Conservation (phyloP, 2,888 invertebrate genomes). For the Strigamia transsilvanica region DNA sequence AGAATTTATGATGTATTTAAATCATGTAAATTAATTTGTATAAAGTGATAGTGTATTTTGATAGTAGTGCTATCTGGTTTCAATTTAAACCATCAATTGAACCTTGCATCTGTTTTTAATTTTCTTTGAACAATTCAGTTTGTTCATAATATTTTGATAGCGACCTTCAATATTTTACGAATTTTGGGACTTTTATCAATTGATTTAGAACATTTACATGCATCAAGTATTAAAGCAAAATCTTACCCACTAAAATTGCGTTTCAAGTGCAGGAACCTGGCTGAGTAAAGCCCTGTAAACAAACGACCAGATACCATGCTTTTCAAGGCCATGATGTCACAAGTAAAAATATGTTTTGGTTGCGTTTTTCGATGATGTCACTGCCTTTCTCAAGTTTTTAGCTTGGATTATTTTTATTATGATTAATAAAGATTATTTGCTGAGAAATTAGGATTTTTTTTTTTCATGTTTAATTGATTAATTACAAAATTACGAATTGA, state of each 20-base stretch:
- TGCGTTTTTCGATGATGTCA: background rate
- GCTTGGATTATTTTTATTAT: background rate
- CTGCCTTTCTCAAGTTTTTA: background rate
- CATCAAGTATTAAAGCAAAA: too few species aligned
- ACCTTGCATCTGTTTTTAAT: too few species aligned
- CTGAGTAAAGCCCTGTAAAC: background rate
- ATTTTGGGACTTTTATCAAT: background rate
- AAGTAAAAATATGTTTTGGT: background rate
- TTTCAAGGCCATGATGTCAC: background rate
- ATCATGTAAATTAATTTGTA: too few species aligned
- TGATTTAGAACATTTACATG: background rate
- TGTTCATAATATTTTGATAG: too few species aligned
- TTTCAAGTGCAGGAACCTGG: background rate
- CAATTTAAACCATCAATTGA: too few species aligned
- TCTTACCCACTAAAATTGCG: background rate
- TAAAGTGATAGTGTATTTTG: too few species aligned
- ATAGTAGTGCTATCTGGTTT: too few species aligned
- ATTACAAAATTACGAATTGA: too few species aligned
- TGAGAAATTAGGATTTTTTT: background rate
- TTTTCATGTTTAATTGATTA: too few species aligned
- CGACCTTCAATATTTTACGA: background rate
- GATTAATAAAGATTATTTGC: background rate
- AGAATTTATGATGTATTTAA: too few species aligned
- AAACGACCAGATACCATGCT: conserved; percentile 6
- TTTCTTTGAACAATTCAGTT: too few species aligned